Percentiles rank a stretch among this genome's conserved stretches.
These are phyloP conservation scores for Pinctada fucata DNA, from an alignment of 2,888 invertebrate species.

Conservation along the genomic window DNA sequence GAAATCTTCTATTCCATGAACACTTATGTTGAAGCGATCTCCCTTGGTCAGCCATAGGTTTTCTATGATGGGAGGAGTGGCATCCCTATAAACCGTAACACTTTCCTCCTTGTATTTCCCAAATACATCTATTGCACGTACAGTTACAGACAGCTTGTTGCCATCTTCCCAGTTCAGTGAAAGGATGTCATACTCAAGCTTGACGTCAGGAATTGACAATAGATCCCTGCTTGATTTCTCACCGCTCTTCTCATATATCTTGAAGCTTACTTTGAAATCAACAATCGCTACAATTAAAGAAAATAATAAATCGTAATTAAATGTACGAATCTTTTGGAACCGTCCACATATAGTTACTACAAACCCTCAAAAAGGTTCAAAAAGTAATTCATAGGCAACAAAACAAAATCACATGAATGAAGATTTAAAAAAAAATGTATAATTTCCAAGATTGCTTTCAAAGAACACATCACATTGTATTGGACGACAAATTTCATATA, in stretches of 20 bases:
- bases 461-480: no score
- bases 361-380: no score
- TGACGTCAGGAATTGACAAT: constrained; percentile 25
- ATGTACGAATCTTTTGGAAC: no score
- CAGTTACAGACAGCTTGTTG: constrained; percentile 26
- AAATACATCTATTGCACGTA: constrained; percentile 34
- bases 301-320: no score
- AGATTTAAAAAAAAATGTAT: no score
- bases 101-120: constrained; percentile 26
- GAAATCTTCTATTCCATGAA: constrained; percentile 45
- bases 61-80: constrained; percentile 36
- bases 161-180: constrained; percentile 37
- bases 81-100: constrained; percentile 35
- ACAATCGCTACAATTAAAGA: constrained; percentile 27
- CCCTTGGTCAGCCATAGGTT: constrained; percentile 41
- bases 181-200: constrained; percentile 25
- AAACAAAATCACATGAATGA: no score
- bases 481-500: no score
- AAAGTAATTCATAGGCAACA: no score
- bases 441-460: no score
- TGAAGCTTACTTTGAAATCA: constrained; percentile 33
- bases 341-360: no score
- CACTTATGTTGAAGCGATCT: constrained; percentile 36
- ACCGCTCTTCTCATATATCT: constrained; percentile 12
- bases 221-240: constrained; percentile 18